Conservation (phyloP, 2,113 vertebrate species). For the Ariopsis seemanni region DNA sequence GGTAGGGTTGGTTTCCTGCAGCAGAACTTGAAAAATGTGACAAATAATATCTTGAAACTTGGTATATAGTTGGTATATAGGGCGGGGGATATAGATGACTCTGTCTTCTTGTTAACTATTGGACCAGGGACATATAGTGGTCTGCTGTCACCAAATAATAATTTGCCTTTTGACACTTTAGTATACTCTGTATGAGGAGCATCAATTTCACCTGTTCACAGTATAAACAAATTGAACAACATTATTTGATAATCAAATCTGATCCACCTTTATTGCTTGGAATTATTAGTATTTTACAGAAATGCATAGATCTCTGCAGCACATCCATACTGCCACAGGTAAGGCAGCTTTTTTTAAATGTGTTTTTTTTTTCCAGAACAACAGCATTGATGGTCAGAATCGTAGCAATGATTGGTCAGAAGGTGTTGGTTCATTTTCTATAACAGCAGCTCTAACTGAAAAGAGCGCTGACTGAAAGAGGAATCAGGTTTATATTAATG, state of each 20-base stretch:
- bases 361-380: background rate
- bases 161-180: conserved; percentile 11
- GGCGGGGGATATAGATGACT: too few species aligned
- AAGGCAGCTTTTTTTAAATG: background rate
- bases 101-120: background rate
- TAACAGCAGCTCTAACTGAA: background rate
- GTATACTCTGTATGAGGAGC: background rate
- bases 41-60: too few species aligned
- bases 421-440: background rate
- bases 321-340: background rate
- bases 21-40: too few species aligned
- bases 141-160: background rate
- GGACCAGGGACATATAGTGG: background rate
- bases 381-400: background rate
- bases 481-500: background rate
- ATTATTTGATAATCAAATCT: conserved; percentile 24
- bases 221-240: background rate
- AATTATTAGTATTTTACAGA: background rate
- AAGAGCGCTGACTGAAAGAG: background rate
- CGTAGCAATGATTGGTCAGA: background rate
- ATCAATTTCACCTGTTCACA: conserved; percentile 9
- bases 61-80: too few species aligned
- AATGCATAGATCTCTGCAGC: background rate
- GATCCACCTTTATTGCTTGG: background rate
- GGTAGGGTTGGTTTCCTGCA: too few species aligned